Evolutionary conservation across 2,888 invertebrate genomes (phyloP).

Genomic region (Mystacides longicornis): DNA sequence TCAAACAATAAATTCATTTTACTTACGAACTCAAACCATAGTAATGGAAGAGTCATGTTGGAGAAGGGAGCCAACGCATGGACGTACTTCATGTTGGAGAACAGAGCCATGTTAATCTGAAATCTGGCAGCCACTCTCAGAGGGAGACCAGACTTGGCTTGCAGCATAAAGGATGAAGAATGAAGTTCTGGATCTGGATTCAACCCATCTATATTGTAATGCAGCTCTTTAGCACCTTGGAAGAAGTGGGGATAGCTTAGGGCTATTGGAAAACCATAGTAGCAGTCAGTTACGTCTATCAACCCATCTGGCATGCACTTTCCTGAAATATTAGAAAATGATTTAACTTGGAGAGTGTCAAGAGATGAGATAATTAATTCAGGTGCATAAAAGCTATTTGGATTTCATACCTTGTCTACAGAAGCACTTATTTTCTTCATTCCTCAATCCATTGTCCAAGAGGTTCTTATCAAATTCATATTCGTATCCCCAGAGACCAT

Average conservation of each 20-base stretch:
- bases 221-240: constrained; percentile 58
- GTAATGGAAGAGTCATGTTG: constrained; percentile 66
- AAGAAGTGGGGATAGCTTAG: constrained; percentile 84
- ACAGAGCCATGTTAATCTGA: constrained; percentile 81
- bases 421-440: constrained; percentile 74
- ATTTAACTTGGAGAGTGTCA: neutral
- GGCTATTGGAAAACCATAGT: constrained; percentile 86
- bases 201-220: constrained; percentile 60
- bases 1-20: constrained; percentile 11
- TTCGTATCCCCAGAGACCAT: constrained; percentile 59
- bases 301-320: constrained; percentile 67
- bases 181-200: constrained; percentile 58
- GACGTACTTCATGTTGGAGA: constrained; percentile 55
- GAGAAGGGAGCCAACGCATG: constrained; percentile 60
- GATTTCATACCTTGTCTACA: constrained; percentile 56
- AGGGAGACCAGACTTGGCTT: constrained; percentile 76
- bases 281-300: constrained; percentile 78
- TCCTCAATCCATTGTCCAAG: constrained; percentile 66
- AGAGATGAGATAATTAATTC: neutral
- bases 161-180: constrained; percentile 64
- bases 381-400: too few relatives aligned
- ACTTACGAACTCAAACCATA: constrained; percentile 91
- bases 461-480: constrained; percentile 71
- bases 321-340: constrained; percentile 33
- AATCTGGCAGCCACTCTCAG: constrained; percentile 70